Conservation (phyloP, 2,888 invertebrate genomes). For the Steinernema scapterisci region DNA sequence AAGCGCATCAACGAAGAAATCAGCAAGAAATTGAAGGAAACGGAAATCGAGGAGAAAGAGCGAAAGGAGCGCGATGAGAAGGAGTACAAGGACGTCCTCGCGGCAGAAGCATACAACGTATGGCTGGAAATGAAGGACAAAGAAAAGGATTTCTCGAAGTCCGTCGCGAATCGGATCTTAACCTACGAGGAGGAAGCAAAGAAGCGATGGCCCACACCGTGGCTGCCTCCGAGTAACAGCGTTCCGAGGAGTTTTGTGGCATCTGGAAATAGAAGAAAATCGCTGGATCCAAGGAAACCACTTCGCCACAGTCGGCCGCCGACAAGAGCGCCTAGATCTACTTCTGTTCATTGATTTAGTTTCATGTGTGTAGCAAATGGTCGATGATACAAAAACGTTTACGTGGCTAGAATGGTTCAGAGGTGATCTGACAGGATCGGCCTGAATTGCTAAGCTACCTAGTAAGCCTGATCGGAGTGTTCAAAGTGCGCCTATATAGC, state of each 20-base stretch:
- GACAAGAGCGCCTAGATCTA: neutral
- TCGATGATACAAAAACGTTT: too few relatives aligned
- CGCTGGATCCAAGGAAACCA: neutral
- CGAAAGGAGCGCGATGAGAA: constrained; percentile 28
- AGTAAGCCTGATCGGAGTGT: too few relatives aligned
- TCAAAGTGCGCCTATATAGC: too few relatives aligned
- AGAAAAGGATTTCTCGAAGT: constrained; percentile 39
- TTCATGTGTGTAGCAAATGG: too few relatives aligned
- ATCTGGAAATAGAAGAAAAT: constrained; percentile 32
- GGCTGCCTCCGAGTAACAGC: constrained; percentile 43
- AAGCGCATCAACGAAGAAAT: neutral
- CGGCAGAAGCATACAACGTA: constrained; percentile 42
- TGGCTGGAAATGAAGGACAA: constrained; percentile 49
- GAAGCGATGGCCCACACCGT: constrained; percentile 44
- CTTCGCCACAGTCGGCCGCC: neutral
- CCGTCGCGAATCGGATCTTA: constrained; percentile 43
- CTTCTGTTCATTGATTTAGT: neutral
- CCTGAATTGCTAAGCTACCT: too few relatives aligned
- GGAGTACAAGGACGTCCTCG: constrained; percentile 40
- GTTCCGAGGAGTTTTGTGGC: constrained; percentile 41
- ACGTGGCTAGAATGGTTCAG: too few relatives aligned
- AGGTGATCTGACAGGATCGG: too few relatives aligned
- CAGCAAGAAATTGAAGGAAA: too few relatives aligned
- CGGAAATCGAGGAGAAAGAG: constrained; percentile 29
- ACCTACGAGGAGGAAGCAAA: constrained; percentile 44